phyloP scores from a whole-genome alignment of 64 coral and sea anemone species.

The Stylophora pistillata region DNA sequence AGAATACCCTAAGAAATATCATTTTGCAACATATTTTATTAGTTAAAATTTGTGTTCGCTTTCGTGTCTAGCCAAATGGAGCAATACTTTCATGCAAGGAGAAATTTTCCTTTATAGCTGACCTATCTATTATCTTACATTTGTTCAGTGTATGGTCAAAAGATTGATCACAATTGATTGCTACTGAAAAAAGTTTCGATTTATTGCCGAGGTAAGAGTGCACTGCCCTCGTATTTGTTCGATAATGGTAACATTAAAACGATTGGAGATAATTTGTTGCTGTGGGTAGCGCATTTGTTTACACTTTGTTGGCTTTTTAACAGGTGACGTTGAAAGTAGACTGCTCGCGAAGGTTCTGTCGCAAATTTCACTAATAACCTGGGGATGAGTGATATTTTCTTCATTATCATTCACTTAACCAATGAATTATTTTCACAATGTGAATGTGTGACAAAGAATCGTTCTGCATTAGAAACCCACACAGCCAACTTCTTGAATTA shows the following conservation, averaged over 20 bases:
- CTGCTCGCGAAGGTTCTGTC: neutral
- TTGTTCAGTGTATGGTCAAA: neutral
- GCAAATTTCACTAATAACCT: neutral
- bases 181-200: neutral
- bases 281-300: neutral
- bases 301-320: neutral
- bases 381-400: constrained; percentile 5
- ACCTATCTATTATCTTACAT: neutral
- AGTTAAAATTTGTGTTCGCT: neutral
- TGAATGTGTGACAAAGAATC: neutral
- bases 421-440: neutral
- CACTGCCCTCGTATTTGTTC: constrained; percentile 11
- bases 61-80: neutral
- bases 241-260: neutral
- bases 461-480: too few species aligned
- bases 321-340: constrained; percentile 5
- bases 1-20: neutral
- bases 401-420: neutral
- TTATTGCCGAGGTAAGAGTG: neutral
- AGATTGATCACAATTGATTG: neutral
- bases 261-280: neutral
- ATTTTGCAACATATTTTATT: neutral
- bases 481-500: too few species aligned
- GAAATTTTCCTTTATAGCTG: neutral
- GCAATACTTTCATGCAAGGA: neutral